These are phyloP conservation scores for Aurelia aurita complex sp. Pacific DNA, from an alignment of 30 jellyfish, hydroid and myxozoan genomes.

Conservation along the genomic window DNA sequence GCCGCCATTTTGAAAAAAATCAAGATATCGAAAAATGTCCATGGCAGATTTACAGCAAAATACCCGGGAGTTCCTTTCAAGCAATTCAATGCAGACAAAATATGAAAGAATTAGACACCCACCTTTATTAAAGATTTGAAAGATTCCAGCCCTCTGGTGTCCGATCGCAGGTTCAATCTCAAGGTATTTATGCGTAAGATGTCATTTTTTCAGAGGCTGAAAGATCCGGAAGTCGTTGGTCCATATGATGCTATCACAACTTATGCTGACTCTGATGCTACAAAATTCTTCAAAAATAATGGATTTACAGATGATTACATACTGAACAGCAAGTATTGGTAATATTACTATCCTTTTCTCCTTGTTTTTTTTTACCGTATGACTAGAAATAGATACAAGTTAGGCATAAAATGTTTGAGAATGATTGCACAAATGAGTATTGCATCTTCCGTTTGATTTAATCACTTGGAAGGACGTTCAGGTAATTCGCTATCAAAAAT, in stretches of 20 bases:
- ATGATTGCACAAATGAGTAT: no score
- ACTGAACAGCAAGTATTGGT: slow-evolving; percentile 62
- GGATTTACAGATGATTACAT: slow-evolving; percentile 62
- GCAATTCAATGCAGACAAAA: no score
- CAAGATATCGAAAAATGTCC: no score
- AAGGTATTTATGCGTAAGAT: not conserved
- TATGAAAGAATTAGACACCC: no score
- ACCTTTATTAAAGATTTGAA: no score
- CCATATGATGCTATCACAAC: slow-evolving; percentile 40
- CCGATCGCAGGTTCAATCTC: not conserved
- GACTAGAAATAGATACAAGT: not conserved
- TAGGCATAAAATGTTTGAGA: no score
- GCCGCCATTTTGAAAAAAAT: no score
- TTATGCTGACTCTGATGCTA: slow-evolving; percentile 62
- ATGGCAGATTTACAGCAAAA: no score
- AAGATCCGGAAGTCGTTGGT: slow-evolving; percentile 51
- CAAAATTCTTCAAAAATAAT: slow-evolving; percentile 33
- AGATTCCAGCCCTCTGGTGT: not conserved
- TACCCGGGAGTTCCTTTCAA: no score
- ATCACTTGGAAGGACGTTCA: no score
- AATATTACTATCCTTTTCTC: not conserved
- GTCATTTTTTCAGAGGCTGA: slow-evolving; percentile 22
- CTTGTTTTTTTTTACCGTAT: not conserved
- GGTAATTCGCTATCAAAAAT: no score
- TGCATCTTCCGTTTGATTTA: no score